Evolutionary conservation across 2,888 invertebrate species (phyloP).

Genomic region (Macaria liturata): DNA sequence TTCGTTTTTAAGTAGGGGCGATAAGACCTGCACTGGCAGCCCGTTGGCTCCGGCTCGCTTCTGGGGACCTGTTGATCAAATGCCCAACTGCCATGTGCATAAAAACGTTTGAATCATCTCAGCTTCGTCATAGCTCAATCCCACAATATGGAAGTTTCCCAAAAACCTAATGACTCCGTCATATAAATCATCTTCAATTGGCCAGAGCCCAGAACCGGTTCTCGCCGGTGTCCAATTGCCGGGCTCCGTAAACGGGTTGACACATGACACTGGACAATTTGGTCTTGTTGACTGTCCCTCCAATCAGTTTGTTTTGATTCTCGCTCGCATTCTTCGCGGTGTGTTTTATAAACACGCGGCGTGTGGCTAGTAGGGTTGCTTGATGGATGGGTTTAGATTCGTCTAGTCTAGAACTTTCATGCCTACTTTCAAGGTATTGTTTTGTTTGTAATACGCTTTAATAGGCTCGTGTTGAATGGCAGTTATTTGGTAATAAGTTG

Average conservation of each 20-base stretch:
- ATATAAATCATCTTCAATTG: conserved; percentile 21
- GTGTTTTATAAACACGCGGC: conserved; percentile 23
- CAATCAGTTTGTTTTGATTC: conserved; percentile 30
- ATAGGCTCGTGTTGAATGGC: too few relatives aligned
- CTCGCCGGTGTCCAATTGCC: conserved; percentile 51
- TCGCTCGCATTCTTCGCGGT: conserved; percentile 13
- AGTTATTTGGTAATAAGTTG: too few relatives aligned
- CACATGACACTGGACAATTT: conserved; percentile 55
- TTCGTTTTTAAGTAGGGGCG: too few relatives aligned
- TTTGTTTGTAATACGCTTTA: too few relatives aligned
- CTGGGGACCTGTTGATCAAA: too few relatives aligned
- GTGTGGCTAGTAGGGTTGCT: neutral
- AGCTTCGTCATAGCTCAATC: too few relatives aligned
- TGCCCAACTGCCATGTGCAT: too few relatives aligned
- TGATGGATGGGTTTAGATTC: conserved; percentile 8
- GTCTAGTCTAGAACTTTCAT: too few relatives aligned
- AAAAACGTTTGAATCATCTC: too few relatives aligned
- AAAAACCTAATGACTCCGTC: conserved; percentile 10
- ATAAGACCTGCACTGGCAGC: too few relatives aligned
- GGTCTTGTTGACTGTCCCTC: conserved; percentile 19
- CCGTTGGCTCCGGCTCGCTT: too few relatives aligned
- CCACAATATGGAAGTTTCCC: neutral
- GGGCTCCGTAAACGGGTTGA: conserved; percentile 54
- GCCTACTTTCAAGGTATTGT: too few relatives aligned
- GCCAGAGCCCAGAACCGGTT: conserved; percentile 40